A percentile compares a stretch with the other conserved stretches of the same genome.
These are phyloP conservation scores for Pagrus major DNA, from an alignment of 2,113 vertebrate species.

Conservation along the genomic window DNA sequence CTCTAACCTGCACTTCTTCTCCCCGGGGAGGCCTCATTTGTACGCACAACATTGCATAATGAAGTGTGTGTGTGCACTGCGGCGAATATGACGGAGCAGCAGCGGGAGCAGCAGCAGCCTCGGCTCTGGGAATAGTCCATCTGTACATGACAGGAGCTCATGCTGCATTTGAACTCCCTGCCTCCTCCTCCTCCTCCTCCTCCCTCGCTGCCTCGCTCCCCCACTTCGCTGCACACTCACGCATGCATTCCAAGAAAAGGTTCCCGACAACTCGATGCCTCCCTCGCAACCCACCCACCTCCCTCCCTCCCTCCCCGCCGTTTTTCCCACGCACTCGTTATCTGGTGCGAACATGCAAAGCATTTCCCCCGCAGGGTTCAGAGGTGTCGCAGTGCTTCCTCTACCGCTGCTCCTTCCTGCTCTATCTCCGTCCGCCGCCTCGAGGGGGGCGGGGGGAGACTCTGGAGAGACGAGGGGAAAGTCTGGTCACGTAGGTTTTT, in stretches of 20 bases:
- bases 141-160: conserved; percentile 60
- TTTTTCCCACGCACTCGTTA: conserved; percentile 61
- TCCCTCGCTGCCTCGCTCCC: background rate
- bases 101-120: conserved; percentile 24
- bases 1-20: conserved; percentile 23
- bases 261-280: conserved; percentile 41
- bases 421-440: background rate
- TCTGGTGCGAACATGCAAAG: conserved; percentile 66
- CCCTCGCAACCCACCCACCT: conserved; percentile 29
- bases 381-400: conserved; percentile 53
- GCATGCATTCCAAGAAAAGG: conserved; percentile 55
- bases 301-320: background rate
- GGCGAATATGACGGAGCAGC: conserved; percentile 44
- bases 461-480: conserved; percentile 33
- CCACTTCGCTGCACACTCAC: background rate
- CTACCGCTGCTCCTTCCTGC: background rate
- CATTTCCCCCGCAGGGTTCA: conserved; percentile 59
- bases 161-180: conserved; percentile 47
- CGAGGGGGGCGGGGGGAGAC: too few species aligned
- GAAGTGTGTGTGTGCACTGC: conserved; percentile 38
- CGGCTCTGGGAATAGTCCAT: conserved; percentile 64
- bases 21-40: conserved; percentile 44
- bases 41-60: conserved; percentile 60
- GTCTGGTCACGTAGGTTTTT: conserved; percentile 72
- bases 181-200: background rate